phyloP scores from a whole-genome alignment of 2,888 invertebrate species.

The Dryocosmus kuriphilus region DNA sequence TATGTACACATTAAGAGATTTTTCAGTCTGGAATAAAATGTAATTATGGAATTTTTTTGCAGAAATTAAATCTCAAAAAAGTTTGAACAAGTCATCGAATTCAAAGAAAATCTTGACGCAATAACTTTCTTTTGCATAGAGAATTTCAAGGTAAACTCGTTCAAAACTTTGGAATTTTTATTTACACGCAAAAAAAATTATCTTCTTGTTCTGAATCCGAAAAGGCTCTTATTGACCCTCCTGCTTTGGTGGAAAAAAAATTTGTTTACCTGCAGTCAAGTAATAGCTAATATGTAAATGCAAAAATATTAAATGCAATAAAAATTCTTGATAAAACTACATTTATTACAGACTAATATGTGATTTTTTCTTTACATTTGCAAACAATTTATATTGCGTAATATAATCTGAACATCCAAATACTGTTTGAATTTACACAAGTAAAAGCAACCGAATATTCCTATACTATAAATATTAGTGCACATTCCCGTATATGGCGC shows the following conservation, averaged over 20 bases:
- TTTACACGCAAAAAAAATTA: too few relatives aligned
- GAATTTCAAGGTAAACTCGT: too few relatives aligned
- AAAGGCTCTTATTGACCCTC: background rate
- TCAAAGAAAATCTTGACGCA: too few relatives aligned
- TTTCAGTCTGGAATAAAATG: background rate
- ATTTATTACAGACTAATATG: background rate
- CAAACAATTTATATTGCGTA: background rate
- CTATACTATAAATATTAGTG: background rate
- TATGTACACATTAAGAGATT: background rate
- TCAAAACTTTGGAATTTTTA: too few relatives aligned
- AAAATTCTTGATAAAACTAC: background rate
- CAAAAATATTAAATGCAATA: too few relatives aligned
- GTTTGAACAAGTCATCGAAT: too few relatives aligned
- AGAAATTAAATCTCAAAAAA: too few relatives aligned
- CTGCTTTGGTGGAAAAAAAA: too few relatives aligned
- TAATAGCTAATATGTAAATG: too few relatives aligned
- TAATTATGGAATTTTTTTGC: background rate
- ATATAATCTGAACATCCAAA: background rate
- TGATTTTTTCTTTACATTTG: background rate
- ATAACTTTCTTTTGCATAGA: too few relatives aligned
- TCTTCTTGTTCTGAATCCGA: background rate
- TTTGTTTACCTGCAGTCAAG: too few relatives aligned
- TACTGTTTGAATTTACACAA: background rate
- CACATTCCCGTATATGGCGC: background rate
- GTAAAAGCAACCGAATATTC: background rate